Conservation (phyloP, 1,140 invertebrate genomes). For the Tribolium castaneum region DNA sequence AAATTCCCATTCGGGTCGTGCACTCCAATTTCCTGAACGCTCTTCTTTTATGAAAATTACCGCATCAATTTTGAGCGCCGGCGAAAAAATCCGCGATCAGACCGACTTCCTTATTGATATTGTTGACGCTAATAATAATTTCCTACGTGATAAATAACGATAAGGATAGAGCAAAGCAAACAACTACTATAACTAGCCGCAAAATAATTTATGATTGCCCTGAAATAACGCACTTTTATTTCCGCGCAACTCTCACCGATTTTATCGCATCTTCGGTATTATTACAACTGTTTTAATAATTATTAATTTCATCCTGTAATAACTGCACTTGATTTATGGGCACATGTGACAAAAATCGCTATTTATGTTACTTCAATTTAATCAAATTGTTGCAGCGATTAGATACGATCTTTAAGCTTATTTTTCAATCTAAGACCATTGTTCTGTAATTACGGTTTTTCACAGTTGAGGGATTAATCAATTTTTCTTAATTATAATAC, state of each 20-base stretch:
- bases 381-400: neutral
- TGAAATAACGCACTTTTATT: conserved; percentile 23
- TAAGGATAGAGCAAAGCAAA: conserved; percentile 13
- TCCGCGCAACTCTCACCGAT: neutral
- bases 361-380: neutral
- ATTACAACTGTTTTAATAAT: neutral
- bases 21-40: conserved; percentile 10
- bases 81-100: conserved; percentile 3
- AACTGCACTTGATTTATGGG: neutral
- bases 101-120: conserved; percentile 16
- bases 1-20: conserved; percentile 1
- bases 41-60: conserved; percentile 32
- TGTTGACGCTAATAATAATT: conserved; percentile 28
- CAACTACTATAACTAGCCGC: conserved; percentile 11
- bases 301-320: neutral
- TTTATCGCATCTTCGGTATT: neutral
- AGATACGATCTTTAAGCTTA: neutral
- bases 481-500: neutral
- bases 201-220: neutral
- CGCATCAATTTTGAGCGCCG: neutral
- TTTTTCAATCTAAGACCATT: neutral
- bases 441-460: neutral
- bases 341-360: neutral
- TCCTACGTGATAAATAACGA: neutral
- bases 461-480: neutral